Percentiles rank a stretch among this genome's conserved stretches.
Evolutionary conservation across 2,888 invertebrate species (phyloP).

Genomic region (Hermodice carunculata): DNA sequence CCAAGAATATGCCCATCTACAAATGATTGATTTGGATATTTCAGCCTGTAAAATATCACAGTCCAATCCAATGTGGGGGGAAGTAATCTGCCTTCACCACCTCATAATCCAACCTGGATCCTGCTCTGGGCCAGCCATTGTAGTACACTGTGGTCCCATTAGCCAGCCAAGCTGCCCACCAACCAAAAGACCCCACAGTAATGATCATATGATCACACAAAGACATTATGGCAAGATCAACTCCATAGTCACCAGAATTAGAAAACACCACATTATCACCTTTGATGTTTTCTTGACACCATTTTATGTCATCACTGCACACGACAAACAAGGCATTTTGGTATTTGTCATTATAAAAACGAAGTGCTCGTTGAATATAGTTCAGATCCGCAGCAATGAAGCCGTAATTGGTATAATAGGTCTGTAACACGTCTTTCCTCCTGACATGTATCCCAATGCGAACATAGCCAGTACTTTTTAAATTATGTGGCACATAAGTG

Average conservation of each 20-base stretch:
- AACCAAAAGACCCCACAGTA: conserved; percentile 67
- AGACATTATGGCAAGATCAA: conserved; percentile 65
- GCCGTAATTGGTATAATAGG: conserved; percentile 57
- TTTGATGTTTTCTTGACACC: conserved; percentile 53
- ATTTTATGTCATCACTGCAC: conserved; percentile 66
- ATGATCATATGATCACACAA: conserved; percentile 65
- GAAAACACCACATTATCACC: conserved; percentile 44
- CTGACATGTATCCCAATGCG: conserved; percentile 67
- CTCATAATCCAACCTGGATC: conserved; percentile 59
- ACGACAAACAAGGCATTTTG: conserved; percentile 60
- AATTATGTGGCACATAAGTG: conserved; percentile 25
- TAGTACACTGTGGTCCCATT: conserved; percentile 64
- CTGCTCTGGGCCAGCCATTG: conserved; percentile 64
- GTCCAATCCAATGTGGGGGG: conserved; percentile 61
- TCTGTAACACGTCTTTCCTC: conserved; percentile 66
- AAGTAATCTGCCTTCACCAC: conserved; percentile 64
- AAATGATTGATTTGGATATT: too few species aligned
- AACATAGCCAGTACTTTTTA: conserved; percentile 36
- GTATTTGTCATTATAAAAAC: conserved; percentile 51
- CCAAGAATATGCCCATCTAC: too few species aligned
- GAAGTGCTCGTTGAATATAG: conserved; percentile 61
- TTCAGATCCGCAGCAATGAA: conserved; percentile 62
- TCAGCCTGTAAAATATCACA: too few species aligned
- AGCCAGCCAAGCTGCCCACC: conserved; percentile 70
- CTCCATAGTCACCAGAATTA: conserved; percentile 47